A percentile compares a stretch with the other conserved stretches of the same genome.
phyloP scores from a whole-genome alignment of 2,888 invertebrate species.

The Diachrysia chrysitis region DNA sequence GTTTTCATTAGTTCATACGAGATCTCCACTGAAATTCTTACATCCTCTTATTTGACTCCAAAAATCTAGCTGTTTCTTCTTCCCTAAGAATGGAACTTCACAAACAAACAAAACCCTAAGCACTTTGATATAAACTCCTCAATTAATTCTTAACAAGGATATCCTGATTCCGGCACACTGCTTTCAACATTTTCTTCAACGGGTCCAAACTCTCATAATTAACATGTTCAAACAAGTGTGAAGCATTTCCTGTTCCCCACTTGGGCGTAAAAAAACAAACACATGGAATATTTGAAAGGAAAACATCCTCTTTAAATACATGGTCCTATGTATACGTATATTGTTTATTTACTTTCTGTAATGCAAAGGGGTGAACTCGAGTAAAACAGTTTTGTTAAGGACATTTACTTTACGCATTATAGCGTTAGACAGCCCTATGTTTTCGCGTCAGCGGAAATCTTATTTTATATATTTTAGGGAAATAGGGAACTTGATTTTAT shows the following conservation, averaged over 20 bases:
- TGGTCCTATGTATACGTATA: constrained; percentile 9
- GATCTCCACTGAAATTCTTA: too few species aligned
- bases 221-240: constrained; percentile 58
- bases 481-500: constrained; percentile 38
- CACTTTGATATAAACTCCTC: constrained; percentile 32
- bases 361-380: constrained; percentile 27
- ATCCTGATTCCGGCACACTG: constrained; percentile 35
- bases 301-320: constrained; percentile 31
- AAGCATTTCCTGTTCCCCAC: constrained; percentile 43
- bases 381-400: constrained; percentile 40
- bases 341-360: constrained; percentile 30
- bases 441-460: constrained; percentile 41
- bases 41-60: background rate
- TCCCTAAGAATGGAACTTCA: constrained; percentile 10
- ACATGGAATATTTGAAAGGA: constrained; percentile 44
- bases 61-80: background rate
- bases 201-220: constrained; percentile 55
- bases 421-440: constrained; percentile 34
- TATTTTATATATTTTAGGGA: constrained; percentile 41
- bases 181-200: constrained; percentile 48
- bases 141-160: constrained; percentile 34
- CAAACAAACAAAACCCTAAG: constrained; percentile 20
- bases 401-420: constrained; percentile 41
- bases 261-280: constrained; percentile 53
- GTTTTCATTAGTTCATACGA: too few species aligned